A percentile compares a stretch with the other conserved stretches of the same genome.
Evolutionary conservation across 1,140 invertebrate genomes (phyloP).

Genomic region (Trichonephila clavipes): DNA sequence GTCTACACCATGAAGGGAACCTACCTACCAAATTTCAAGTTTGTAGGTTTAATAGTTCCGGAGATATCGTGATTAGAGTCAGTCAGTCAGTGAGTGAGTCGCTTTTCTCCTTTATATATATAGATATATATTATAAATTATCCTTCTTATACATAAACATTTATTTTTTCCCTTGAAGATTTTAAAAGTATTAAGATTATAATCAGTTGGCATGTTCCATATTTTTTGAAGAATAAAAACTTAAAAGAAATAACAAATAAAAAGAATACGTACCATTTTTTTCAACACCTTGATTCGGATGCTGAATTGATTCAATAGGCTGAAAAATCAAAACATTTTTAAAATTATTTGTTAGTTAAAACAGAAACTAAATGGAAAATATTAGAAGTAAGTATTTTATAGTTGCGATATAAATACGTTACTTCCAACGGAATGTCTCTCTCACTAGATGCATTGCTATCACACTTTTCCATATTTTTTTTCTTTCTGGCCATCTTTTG

Average conservation of each 20-base stretch:
- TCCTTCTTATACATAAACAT: no score
- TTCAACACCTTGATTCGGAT: neutral
- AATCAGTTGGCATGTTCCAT: neutral
- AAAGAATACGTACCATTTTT: neutral
- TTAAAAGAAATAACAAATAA: neutral
- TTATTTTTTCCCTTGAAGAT: neutral
- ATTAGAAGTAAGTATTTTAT: no score
- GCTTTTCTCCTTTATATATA: no score
- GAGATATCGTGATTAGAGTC: no score
- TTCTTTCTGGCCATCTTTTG: slow-evolving; percentile 80
- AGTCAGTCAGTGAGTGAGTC: no score
- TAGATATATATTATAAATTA: no score
- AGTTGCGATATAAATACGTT: neutral
- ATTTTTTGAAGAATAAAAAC: neutral
- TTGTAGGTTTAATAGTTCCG: no score
- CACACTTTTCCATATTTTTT: neutral
- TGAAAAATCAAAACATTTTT: neutral
- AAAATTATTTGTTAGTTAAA: neutral
- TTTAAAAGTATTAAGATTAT: neutral
- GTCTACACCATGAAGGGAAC: no score
- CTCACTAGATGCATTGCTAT: neutral
- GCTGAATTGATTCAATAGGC: neutral
- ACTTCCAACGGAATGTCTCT: neutral
- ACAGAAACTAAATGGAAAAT: no score
- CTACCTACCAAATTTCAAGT: no score